Evolutionary conservation across 2,888 invertebrate species (phyloP).

Genomic region (Scaptomyza parva): DNA sequence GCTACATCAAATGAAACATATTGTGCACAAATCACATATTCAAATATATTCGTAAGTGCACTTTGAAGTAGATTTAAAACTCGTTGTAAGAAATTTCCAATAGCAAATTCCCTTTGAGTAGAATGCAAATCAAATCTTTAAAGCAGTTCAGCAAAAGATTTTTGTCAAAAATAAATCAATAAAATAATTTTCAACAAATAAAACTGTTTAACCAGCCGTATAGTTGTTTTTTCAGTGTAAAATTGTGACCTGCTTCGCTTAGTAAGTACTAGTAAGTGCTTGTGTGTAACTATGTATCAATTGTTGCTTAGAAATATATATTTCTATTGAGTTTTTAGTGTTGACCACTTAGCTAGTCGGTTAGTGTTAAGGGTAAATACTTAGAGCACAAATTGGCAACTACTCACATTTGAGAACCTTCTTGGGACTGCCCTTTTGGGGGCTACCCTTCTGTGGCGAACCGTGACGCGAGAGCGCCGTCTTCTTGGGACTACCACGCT

Average conservation of each 20-base stretch:
- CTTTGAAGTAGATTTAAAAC: conserved; percentile 32
- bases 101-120: conserved; percentile 16
- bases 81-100: conserved; percentile 27
- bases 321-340: conserved; percentile 40
- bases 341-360: conserved; percentile 46
- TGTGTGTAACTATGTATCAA: conserved; percentile 47
- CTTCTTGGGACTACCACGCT: conserved; percentile 85
- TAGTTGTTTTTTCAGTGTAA: conserved; percentile 66
- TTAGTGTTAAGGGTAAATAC: conserved; percentile 4
- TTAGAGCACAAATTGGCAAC: background rate
- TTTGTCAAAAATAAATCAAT: conserved; percentile 39
- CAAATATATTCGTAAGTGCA: conserved; percentile 57
- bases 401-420: conserved; percentile 85
- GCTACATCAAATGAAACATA: conserved; percentile 29
- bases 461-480: conserved; percentile 84
- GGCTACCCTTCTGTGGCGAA: conserved; percentile 86
- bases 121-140: conserved; percentile 50
- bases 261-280: conserved; percentile 53
- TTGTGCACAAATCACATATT: conserved; percentile 47
- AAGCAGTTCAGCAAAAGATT: conserved; percentile 66
- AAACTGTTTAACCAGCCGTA: conserved; percentile 49
- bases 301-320: conserved; percentile 61
- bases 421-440: conserved; percentile 87
- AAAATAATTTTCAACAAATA: conserved; percentile 22
- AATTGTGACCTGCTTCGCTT: conserved; percentile 50